Percentiles rank a stretch among this genome's conserved stretches.
These are phyloP conservation scores for Hirtodrosophila confusa DNA, from an alignment of 2,888 invertebrate genomes.

Conservation along the genomic window DNA sequence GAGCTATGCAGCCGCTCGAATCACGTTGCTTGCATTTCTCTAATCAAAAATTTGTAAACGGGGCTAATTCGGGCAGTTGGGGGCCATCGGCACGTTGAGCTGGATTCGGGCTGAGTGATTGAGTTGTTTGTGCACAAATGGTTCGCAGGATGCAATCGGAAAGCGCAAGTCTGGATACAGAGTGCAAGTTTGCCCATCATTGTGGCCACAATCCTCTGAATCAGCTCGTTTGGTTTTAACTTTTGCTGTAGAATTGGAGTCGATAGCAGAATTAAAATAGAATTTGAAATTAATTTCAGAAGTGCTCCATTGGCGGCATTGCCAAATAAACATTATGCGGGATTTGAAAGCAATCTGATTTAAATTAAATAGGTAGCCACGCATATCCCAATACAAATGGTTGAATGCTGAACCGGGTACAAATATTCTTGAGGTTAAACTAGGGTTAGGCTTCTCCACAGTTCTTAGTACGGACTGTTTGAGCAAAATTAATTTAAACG, in stretches of 20 bases:
- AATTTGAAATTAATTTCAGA: conserved; percentile 37
- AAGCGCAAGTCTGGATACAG: conserved; percentile 42
- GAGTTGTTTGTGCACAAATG: conserved; percentile 71
- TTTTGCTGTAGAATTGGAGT: conserved; percentile 18
- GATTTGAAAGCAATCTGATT: neutral
- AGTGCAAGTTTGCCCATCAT: conserved; percentile 43
- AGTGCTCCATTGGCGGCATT: conserved; percentile 1
- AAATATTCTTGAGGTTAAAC: neutral
- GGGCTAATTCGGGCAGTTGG: conserved; percentile 39
- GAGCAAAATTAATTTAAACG: too few species aligned
- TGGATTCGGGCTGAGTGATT: conserved; percentile 64
- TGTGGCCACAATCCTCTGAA: conserved; percentile 42
- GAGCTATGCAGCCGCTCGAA: conserved; percentile 46
- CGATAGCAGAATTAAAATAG: conserved; percentile 49
- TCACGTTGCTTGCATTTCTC: conserved; percentile 67
- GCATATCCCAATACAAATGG: too few species aligned
- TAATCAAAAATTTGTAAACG: conserved; percentile 73
- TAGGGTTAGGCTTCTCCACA: neutral
- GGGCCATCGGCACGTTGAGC: conserved; percentile 18
- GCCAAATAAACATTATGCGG: neutral
- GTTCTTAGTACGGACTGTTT: too few species aligned
- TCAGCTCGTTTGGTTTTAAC: conserved; percentile 37
- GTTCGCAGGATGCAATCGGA: conserved; percentile 57
- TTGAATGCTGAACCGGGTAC: too few species aligned
- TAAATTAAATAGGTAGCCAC: conserved; percentile 9